Conservation (phyloP, 2,797 vertebrate genomes). For the Tenualosa ilisha region DNA sequence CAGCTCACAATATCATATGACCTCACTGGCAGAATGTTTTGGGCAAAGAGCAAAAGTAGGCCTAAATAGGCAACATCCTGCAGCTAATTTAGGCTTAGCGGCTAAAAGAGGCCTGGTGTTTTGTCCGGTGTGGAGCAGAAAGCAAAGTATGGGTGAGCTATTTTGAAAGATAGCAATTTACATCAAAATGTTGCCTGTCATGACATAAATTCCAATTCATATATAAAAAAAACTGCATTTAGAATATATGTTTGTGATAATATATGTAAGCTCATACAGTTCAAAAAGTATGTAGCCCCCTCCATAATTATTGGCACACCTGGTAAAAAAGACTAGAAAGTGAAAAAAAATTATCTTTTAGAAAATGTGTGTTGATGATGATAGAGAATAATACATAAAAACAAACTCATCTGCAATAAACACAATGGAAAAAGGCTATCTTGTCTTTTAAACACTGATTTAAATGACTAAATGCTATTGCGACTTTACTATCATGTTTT, state of each 20-base stretch:
- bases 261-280: not conserved
- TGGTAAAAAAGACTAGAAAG: no score
- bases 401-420: no score
- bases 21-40: not conserved
- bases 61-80: constrained; percentile 3
- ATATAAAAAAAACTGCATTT: not conserved
- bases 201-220: not conserved
- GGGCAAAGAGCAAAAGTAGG: not conserved
- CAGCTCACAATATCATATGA: not conserved
- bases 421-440: no score
- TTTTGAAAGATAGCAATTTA: not conserved
- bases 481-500: no score
- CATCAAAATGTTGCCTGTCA: not conserved
- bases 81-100: not conserved
- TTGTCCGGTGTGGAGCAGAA: not conserved
- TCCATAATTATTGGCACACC: no score
- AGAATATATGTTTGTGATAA: not conserved
- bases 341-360: no score
- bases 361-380: no score
- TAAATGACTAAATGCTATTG: no score
- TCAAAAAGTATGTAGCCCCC: no score
- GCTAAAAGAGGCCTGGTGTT: not conserved
- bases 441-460: no score
- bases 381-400: no score
- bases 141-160: not conserved